Base-by-base conservation (phyloP, 2,797 vertebrate genomes). In the Amblyopsis hoosieri region DNA sequence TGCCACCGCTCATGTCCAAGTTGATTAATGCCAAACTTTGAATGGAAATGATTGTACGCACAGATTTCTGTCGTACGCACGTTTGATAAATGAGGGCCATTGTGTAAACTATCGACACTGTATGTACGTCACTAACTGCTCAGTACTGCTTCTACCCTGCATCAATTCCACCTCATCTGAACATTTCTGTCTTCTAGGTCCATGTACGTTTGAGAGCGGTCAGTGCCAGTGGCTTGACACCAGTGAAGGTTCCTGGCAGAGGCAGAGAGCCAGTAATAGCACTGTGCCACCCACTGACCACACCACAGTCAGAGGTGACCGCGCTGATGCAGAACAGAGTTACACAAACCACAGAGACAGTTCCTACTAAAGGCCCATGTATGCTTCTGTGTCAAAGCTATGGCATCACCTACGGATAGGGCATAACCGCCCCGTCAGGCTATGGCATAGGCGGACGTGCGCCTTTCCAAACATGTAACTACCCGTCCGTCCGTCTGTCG, bases 121-220 rank as follows among this genome's bases (percentile, higher is more conserved):
- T 42, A 7, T 42, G 37, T 42, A 42, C 37, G 9, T 42, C 37
- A 42, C 37, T 42, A 42, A 42, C 37, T 42, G 37, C 9, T 42
- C 8, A 42, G 37, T 42, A 19, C 10, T 54, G 12, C 19, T 23
- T 54, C 12, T 13, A 11, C 3, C 12, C 8, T 23, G 17, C 11
- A 54, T 31, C 9, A 29, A 12, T 2, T 2, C 2, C 10, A 3
- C 12, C 17, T 33, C 45, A 14, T 12, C 5, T 57, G 37, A 11
- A n/a, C 23, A 12, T 9, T 19, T 48, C 70, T 45, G 50, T 23
- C 12, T 69, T 77, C 54, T 54, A 93, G 92, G 92, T 71, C 67
- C 75, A 0, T 94, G 93, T 71, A 86, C 90, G 6, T 94, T 94
- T 87, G 92, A 93, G 68, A 73, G 45, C 0, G 76, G 85, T 57